Percentiles rank a stretch among this genome's conserved stretches.
Evolutionary conservation across 2,888 invertebrate species (phyloP).

Genomic region (Volucella inanis): DNA sequence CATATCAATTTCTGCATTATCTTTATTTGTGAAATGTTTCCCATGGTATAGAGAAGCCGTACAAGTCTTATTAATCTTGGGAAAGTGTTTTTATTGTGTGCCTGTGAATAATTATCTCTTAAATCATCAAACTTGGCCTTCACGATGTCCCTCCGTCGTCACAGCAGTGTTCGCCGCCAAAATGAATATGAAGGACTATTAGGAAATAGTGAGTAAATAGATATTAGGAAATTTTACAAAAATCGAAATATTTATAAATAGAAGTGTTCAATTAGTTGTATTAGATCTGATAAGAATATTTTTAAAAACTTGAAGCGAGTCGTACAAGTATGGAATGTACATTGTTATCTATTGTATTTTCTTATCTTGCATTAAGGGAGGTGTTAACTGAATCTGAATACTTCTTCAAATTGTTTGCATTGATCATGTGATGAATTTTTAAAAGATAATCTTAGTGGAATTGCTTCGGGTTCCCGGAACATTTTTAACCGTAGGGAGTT

Average conservation of each 20-base stretch:
- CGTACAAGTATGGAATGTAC: too few species aligned
- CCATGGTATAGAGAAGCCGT: not conserved
- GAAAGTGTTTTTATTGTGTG: conserved; percentile 6
- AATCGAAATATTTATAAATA: too few species aligned
- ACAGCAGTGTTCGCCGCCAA: conserved; percentile 70
- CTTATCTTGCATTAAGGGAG: not conserved
- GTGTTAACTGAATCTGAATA: not conserved
- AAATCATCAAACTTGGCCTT: not conserved
- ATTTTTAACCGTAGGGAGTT: too few species aligned
- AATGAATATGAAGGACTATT: conserved; percentile 77
- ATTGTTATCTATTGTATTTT: too few species aligned
- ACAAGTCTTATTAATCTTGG: conserved; percentile 12
- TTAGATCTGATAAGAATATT: too few species aligned
- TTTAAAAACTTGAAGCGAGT: too few species aligned
- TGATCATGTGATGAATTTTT: too few species aligned
- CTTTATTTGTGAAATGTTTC: not conserved
- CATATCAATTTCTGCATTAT: conserved; percentile 5
- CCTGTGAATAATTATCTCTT: not conserved
- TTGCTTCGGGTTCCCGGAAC: too few species aligned
- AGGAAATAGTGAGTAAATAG: conserved; percentile 77
- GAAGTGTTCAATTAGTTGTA: too few species aligned
- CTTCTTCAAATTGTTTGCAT: too few species aligned
- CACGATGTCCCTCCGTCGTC: conserved; percentile 52
- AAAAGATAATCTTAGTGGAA: too few species aligned
- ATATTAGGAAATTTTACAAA: too few species aligned